Evolutionary conservation across 2,797 vertebrate species (phyloP).

Genomic region (Chelon labrosus): DNA sequence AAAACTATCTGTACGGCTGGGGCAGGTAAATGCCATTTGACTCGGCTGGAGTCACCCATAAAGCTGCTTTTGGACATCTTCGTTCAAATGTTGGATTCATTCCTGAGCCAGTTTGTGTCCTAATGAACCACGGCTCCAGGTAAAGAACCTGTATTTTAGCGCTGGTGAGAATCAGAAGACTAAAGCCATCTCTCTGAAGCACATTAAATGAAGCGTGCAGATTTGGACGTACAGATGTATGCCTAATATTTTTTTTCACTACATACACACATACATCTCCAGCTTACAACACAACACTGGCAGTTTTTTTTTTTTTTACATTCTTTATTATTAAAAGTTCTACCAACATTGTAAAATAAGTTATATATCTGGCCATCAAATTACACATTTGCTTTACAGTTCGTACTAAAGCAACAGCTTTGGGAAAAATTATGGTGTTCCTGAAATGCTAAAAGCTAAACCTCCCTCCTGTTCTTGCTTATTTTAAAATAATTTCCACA

Average conservation of each 20-base stretch:
- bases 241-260: slow-evolving; percentile 36
- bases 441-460: slow-evolving; percentile 74
- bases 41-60: not conserved
- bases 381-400: slow-evolving; percentile 73
- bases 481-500: slow-evolving; percentile 92
- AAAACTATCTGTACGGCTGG: no score
- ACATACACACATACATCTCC: not conserved
- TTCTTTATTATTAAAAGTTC: slow-evolving; percentile 90
- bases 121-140: no score
- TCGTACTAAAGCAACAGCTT: slow-evolving; percentile 65
- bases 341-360: slow-evolving; percentile 88
- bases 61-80: not conserved
- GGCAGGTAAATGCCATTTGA: not conserved
- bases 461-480: slow-evolving; percentile 25
- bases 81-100: not conserved
- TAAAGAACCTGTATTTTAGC: no score
- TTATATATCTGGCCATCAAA: slow-evolving; percentile 83
- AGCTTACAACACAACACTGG: slow-evolving; percentile 41
- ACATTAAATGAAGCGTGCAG: not conserved
- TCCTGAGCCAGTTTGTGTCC: not conserved
- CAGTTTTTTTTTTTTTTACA: slow-evolving; percentile 55
- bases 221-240: slow-evolving; percentile 54
- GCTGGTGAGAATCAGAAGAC: not conserved
- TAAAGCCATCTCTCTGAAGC: not conserved
- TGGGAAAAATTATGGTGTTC: slow-evolving; percentile 63